Base-by-base conservation (phyloP, 92 coral and sea anemone genomes). In the Muricea muricata region DNA sequence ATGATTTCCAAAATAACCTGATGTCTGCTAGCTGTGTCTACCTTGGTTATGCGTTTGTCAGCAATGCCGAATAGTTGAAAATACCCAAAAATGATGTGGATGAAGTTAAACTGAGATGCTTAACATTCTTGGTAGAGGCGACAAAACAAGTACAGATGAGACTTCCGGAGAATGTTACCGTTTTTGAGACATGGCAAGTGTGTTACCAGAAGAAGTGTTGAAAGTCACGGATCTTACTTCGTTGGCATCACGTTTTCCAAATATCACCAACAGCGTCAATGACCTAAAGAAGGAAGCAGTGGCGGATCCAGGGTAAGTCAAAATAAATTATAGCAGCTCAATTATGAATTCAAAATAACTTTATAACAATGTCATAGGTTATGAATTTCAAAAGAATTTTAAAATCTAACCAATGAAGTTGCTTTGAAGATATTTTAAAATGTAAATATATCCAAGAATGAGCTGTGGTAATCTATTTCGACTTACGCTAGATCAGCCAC, bases 91-190 rank as follows among this genome's bases (percentile, higher is more conserved):
- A 66, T 9, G 74, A 30, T 30, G 39, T 25, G 24, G 74, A 66
- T 34, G 74, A 66, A 7, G 45, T 66, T 30, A 66, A 34, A 66
- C 74, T 24, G 65, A 57, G 65, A 57, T 57, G 65, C 65, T 26
- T 57, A 23, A 66, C 74, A 35, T 30, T 31, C 30, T 40, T 66
- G 32, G 74, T 66, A 66, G 74, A 66, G 41, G 74, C 74, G 13
- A 66, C 74, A 30, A 66, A 66, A 66, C 74, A 66, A 66, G 74
- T 66, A 35, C 39, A 66, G 41, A 66, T 66, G 41, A 66, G 35
- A 66, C 74, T 66, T 40, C 74, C 74, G 26, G 74, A 66, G 74
- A 66, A 66, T 66, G 41, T 66, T 30, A 24, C 40, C 74, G 74
- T 66, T 15, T 66, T 66, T 66, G 46, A 66, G 46, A 66, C 74